Evolutionary conservation across 2,888 invertebrate genomes (phyloP), one percentile per base, ranked within the genome.

Genomic region (Homarus gammarus): DNA sequence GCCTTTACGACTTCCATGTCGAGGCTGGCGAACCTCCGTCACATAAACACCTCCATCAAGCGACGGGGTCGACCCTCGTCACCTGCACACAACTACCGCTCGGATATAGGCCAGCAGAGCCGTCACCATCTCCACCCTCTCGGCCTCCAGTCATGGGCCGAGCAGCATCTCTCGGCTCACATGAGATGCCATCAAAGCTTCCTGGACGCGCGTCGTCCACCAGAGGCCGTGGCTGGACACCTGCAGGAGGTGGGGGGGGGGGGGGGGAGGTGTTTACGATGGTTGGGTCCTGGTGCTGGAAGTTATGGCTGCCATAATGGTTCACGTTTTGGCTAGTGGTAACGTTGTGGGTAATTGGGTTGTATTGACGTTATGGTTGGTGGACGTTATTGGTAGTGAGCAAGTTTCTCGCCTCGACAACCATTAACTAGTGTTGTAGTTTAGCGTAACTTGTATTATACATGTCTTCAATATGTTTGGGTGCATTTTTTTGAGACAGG

Each of bases 1-100:
- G 44, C 61, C 56, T 87, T 87, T 87, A 87, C 79, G 79, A 79
- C 79, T 49, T 33, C 72, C 56, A 61, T 49, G 84, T 10, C 40
- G 75, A 22, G 36, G 75, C 27, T 49, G n/a, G 33, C 27, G 38
- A 38, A 36, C 84, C 73, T 44, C 36, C 61, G 36, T 22, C 44
- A 61, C 75, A 75, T 38, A 75, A 38, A 31, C 56, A 33, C 56
- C 75, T n/a, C 73, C 75, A 31, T 56, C 8, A 51, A 61, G 51
- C n/a, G 27, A 1, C 27, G 44, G 44, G 79, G 22, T 27, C 33
- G 61, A 61, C 31, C 33, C 73, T 8, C 6, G 73, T 73, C 51
- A 49, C 51, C 49, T 77, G 15, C 78, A 40, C 64, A 64, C 64
- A 64, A 27, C 64, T n/a, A 27, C 27, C n/a, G 27, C 64, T 18